Conservation (phyloP, 1,140 invertebrate species). For the Drosophila carrolli region DNA sequence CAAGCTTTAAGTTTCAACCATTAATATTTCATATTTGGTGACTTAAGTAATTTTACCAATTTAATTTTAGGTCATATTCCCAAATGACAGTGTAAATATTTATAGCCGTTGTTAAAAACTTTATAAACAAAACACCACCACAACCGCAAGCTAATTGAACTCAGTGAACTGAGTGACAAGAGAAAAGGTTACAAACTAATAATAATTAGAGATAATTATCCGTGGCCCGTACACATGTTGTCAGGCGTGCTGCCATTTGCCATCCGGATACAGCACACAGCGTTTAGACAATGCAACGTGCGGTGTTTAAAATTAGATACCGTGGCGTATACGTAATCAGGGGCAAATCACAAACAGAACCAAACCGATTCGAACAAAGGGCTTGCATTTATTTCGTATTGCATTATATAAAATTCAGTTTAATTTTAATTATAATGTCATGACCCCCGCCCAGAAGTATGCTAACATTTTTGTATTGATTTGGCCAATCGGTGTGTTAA, state of each 20-base stretch:
- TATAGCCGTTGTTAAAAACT: too few species aligned
- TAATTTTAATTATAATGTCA: constrained; percentile 5
- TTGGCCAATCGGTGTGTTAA: constrained; percentile 12
- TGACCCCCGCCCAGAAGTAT: constrained; percentile 31
- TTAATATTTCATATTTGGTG: too few species aligned
- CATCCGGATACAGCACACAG: constrained; percentile 4
- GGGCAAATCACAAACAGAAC: constrained; percentile 44
- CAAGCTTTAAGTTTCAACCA: too few species aligned
- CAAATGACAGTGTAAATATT: too few species aligned
- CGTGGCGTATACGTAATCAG: constrained; percentile 38
- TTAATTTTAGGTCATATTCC: too few species aligned
- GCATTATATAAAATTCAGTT: constrained; percentile 33
- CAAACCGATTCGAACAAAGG: neutral
- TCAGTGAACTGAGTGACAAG: neutral
- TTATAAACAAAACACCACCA: too few species aligned
- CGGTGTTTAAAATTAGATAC: constrained; percentile 47
- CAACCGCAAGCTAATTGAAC: too few species aligned
- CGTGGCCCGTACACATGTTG: constrained; percentile 37
- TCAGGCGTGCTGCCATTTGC: constrained; percentile 27
- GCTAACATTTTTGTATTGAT: constrained; percentile 1
- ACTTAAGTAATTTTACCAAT: too few species aligned
- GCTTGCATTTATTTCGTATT: constrained; percentile 19
- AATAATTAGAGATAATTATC: constrained; percentile 23
- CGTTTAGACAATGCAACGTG: constrained; percentile 46
- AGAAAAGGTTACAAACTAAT: neutral